A percentile compares a stretch with the other conserved stretches of the same genome.
phyloP scores from a whole-genome alignment of 1,140 invertebrate species.

The Elymnias hypermnestra region DNA sequence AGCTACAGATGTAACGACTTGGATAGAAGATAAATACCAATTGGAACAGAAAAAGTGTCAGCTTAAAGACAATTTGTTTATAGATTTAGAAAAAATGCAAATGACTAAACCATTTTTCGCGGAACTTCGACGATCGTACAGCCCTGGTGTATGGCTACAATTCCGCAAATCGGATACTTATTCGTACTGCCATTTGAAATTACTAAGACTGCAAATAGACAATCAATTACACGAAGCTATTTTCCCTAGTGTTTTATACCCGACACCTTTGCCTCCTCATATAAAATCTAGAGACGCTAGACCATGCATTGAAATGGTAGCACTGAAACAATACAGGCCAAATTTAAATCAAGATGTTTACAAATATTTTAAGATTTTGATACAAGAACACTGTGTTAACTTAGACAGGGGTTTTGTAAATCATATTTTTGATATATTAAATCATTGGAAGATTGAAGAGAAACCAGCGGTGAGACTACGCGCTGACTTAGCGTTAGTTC shows the following conservation, averaged over 20 bases:
- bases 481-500: constrained; percentile 77
- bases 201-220: constrained; percentile 84
- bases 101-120: constrained; percentile 93
- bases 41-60: constrained; percentile 83
- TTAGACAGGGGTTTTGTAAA: constrained; percentile 85
- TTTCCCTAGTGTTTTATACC: constrained; percentile 86
- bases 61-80: constrained; percentile 86
- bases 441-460: constrained; percentile 75
- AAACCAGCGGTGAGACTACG: constrained; percentile 74
- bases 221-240: constrained; percentile 87
- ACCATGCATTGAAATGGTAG: constrained; percentile 82
- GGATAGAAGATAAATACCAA: constrained; percentile 88
- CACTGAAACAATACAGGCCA: constrained; percentile 78
- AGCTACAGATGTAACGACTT: constrained; percentile 85
- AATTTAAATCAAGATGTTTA: constrained; percentile 78
- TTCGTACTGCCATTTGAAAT: constrained; percentile 81
- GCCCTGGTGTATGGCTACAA: constrained; percentile 86
- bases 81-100: constrained; percentile 90
- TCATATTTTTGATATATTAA: constrained; percentile 78
- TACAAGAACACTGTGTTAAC: constrained; percentile 85
- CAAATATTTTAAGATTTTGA: constrained; percentile 82
- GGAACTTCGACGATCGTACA: constrained; percentile 83
- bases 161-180: constrained; percentile 82
- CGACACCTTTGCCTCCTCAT: constrained; percentile 58
- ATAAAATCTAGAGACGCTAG: constrained; percentile 68